Evolutionary conservation across 2,113 vertebrate genomes (phyloP).

Genomic region (Acinonyx jubatus): DNA sequence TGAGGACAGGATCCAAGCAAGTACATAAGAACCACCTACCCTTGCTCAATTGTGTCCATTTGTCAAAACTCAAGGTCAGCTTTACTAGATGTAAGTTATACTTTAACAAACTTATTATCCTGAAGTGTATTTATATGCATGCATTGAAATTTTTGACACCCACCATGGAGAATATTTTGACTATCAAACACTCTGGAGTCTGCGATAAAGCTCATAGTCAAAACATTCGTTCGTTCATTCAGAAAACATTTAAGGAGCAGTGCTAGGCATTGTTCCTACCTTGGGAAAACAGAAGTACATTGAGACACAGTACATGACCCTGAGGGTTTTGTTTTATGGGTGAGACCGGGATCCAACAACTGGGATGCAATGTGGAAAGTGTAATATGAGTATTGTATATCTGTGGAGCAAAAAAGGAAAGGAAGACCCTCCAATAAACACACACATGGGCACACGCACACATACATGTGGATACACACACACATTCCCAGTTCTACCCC

Average conservation of each 20-base stretch:
- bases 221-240: not conserved
- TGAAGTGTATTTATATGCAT: not conserved
- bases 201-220: not conserved
- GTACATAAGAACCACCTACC: not conserved
- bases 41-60: not conserved
- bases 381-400: not conserved
- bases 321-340: not conserved
- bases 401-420: not conserved
- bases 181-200: not conserved
- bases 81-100: not conserved
- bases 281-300: not conserved
- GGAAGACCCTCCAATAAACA: not conserved
- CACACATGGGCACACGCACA: not conserved
- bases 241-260: not conserved
- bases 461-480: fast-evolving
- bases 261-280: not conserved
- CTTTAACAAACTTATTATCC: not conserved
- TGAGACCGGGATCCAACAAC: not conserved
- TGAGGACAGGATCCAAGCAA: not conserved
- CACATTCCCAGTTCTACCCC: not conserved
- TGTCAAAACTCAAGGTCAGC: not conserved
- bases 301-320: not conserved
- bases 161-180: not conserved
- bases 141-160: not conserved
- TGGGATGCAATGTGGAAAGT: not conserved